phyloP scores from a whole-genome alignment of 2,113 vertebrate species.

The Herpailurus yagouaroundi region DNA sequence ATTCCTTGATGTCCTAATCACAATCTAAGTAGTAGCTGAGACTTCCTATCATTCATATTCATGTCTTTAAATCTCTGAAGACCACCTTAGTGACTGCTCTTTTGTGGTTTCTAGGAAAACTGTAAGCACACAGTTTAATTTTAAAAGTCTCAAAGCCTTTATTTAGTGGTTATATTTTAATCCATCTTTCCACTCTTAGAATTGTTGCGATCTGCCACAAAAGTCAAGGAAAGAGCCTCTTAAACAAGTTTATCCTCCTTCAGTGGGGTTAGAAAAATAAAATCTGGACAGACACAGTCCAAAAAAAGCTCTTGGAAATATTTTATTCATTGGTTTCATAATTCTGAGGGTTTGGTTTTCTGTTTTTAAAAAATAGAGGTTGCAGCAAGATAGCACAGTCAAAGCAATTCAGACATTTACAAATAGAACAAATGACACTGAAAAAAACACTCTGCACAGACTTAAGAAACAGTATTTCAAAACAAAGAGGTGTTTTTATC shows the following conservation, averaged over 20 bases:
- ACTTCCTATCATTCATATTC: slow-evolving; percentile 42
- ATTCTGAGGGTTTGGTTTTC: slow-evolving; percentile 39
- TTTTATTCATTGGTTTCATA: slow-evolving; percentile 35
- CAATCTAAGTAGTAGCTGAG: slow-evolving; percentile 14
- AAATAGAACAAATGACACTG: slow-evolving; percentile 28
- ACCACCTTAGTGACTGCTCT: slow-evolving; percentile 51
- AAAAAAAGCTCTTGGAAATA: slow-evolving; percentile 44
- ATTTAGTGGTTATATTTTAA: slow-evolving; percentile 74
- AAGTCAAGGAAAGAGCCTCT: slow-evolving; percentile 67
- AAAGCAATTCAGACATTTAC: slow-evolving; percentile 12
- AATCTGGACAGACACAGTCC: not conserved
- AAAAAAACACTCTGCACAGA: not conserved
- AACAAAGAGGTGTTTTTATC: not conserved
- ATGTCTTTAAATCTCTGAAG: slow-evolving; percentile 51
- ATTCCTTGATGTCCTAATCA: slow-evolving; percentile 38
- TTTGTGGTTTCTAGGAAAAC: slow-evolving; percentile 72
- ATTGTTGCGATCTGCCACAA: slow-evolving; percentile 50
- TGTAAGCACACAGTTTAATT: slow-evolving; percentile 68
- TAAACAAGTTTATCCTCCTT: slow-evolving; percentile 52
- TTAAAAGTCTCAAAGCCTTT: slow-evolving; percentile 71
- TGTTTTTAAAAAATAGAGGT: not conserved
- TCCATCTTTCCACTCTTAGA: slow-evolving; percentile 63
- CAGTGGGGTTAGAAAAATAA: slow-evolving; percentile 25
- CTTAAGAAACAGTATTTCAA: slow-evolving; percentile 3
- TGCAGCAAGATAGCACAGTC: slow-evolving; percentile 23